phyloP scores from a whole-genome alignment of 2,797 vertebrate genomes.

The Peromyscus melanophrys region DNA sequence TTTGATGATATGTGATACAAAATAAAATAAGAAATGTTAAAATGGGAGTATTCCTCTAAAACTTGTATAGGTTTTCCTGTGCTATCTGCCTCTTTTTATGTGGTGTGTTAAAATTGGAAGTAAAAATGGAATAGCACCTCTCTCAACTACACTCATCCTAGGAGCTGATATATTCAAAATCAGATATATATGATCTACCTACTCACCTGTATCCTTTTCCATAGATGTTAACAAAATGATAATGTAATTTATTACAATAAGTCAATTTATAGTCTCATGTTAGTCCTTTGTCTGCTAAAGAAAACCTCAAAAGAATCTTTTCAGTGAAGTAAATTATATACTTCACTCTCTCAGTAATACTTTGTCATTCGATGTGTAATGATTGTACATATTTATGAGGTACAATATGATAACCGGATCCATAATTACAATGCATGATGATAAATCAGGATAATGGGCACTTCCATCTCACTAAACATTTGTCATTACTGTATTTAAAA shows the following conservation, averaged over 20 bases:
- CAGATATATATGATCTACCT: background rate
- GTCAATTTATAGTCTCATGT: background rate
- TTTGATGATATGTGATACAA: constrained; percentile 69
- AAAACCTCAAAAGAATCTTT: background rate
- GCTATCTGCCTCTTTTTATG: constrained; percentile 67
- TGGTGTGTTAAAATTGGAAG: constrained; percentile 60
- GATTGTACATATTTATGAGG: background rate
- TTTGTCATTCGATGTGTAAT: background rate
- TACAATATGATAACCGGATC: background rate
- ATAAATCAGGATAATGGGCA: background rate
- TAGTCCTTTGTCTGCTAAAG: background rate
- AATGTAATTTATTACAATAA: background rate
- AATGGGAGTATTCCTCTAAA: constrained; percentile 73
- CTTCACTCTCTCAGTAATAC: background rate
- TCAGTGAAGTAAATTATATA: background rate
- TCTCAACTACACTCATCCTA: constrained; percentile 5
- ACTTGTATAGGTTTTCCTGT: constrained; percentile 10
- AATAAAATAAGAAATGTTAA: constrained; percentile 71
- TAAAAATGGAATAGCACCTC: constrained; percentile 66
- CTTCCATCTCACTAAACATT: background rate
- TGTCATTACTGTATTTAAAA: background rate
- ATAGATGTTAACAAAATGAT: background rate
- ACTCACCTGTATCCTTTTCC: background rate
- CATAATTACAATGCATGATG: background rate
- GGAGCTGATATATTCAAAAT: background rate